Conservation (phyloP, 2,888 invertebrate species). For the Calameuta filiformis region DNA sequence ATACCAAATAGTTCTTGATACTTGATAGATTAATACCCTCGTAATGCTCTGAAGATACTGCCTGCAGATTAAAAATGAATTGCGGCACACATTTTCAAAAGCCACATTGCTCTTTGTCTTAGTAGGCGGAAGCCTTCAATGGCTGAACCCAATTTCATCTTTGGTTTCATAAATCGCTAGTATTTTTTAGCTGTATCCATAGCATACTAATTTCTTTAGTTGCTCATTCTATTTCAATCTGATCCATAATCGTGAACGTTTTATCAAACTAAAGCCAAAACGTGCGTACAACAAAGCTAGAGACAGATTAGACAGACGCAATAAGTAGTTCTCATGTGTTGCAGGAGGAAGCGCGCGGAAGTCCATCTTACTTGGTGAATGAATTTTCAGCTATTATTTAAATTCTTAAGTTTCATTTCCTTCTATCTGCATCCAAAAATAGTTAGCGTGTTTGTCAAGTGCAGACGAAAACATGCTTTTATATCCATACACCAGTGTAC, state of each 20-base stretch:
- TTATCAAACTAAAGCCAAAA: no score
- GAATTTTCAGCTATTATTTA: not conserved
- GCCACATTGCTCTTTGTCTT: not conserved
- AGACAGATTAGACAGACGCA: slow-evolving; percentile 34
- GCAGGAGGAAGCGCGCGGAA: not conserved
- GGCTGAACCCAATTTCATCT: not conserved
- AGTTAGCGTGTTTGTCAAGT: not conserved
- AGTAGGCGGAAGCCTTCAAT: not conserved
- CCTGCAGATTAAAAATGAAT: not conserved
- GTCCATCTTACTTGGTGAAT: not conserved
- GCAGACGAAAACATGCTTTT: not conserved
- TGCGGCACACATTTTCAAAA: not conserved
- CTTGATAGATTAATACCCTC: not conserved
- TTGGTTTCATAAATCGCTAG: not conserved
- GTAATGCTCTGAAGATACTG: not conserved
- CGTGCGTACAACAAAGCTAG: not conserved
- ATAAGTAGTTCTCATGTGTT: slow-evolving; percentile 38
- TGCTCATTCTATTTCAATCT: not conserved
- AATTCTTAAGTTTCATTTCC: not conserved
- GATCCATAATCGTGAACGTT: not conserved
- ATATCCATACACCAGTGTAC: not conserved
- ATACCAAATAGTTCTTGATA: slow-evolving; percentile 14
- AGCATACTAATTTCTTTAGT: not conserved
- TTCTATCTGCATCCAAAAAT: not conserved
- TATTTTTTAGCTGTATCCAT: not conserved